phyloP scores from a whole-genome alignment of 1,140 invertebrate species.

The Trichoplusia ni region DNA sequence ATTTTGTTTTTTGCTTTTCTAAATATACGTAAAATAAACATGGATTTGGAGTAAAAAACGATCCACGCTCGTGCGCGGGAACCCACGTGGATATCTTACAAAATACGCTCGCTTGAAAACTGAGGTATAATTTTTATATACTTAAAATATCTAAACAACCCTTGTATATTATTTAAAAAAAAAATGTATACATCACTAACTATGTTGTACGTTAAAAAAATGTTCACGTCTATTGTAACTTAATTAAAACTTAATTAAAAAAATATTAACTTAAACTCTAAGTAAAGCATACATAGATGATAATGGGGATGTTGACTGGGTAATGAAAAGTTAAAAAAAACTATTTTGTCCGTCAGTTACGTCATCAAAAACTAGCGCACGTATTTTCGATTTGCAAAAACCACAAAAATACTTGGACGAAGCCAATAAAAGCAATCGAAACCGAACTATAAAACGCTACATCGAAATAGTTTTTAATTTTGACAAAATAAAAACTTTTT shows the following conservation, averaged over 20 bases:
- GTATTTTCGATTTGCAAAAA: too few species aligned
- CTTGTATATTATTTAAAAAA: slow-evolving; percentile 55
- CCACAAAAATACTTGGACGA: too few species aligned
- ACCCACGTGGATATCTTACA: slow-evolving; percentile 44
- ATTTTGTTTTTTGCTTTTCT: not conserved
- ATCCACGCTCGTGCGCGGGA: not conserved
- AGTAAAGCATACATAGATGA: slow-evolving; percentile 76
- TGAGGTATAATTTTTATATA: slow-evolving; percentile 63
- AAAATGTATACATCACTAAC: slow-evolving; percentile 51
- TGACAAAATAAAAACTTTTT: too few species aligned
- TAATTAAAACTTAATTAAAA: slow-evolving; percentile 51
- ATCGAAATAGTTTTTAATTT: too few species aligned
- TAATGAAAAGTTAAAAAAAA: too few species aligned
- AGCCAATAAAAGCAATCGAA: too few species aligned
- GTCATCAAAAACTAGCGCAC: too few species aligned
- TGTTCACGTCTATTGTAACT: slow-evolving; percentile 38
- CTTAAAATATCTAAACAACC: slow-evolving; percentile 63
- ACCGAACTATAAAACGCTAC: too few species aligned
- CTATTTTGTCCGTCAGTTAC: too few species aligned
- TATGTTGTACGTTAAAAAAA: slow-evolving; percentile 65
- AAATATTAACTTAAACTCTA: slow-evolving; percentile 64
- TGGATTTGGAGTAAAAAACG: not conserved
- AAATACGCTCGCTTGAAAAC: slow-evolving; percentile 55
- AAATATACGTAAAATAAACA: not conserved
- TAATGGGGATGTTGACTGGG: too few species aligned